Percentiles rank a stretch among this genome's conserved stretches.
Conservation (phyloP, 2,888 invertebrate species). For the Cecidostiba fungosa region DNA sequence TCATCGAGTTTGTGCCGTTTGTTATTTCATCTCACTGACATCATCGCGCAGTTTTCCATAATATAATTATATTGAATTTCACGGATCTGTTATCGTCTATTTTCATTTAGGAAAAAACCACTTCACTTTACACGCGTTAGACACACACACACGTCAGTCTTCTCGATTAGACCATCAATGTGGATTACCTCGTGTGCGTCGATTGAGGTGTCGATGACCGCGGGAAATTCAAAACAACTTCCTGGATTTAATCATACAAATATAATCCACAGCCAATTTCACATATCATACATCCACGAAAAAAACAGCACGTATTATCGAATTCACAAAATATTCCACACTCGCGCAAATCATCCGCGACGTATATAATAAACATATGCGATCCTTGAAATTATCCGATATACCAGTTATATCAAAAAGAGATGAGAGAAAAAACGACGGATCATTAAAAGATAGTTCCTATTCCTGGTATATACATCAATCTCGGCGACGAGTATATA, state of each 20-base stretch:
- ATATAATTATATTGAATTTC: no score
- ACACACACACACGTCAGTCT: no score
- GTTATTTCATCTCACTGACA: background rate
- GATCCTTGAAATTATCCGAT: constrained; percentile 12
- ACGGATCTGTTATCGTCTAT: background rate
- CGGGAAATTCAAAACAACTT: background rate
- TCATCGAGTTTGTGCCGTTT: background rate
- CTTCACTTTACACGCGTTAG: no score
- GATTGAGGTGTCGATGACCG: background rate
- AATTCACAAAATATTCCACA: constrained; percentile 16
- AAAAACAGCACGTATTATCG: background rate
- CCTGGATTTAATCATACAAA: background rate
- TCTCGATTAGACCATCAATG: no score
- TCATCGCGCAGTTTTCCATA: background rate
- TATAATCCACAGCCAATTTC: background rate
- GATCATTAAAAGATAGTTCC: background rate
- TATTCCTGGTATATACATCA: background rate
- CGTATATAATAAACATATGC: background rate
- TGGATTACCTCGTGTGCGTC: no score
- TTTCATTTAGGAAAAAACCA: background rate
- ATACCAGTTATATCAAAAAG: background rate
- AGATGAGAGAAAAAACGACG: background rate
- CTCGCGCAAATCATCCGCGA: constrained; percentile 12
- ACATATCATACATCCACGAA: background rate
- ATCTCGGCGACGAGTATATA: background rate